These are phyloP conservation scores for Python bivittatus DNA, from an alignment of 2,113 vertebrate species.

Conservation along the genomic window DNA sequence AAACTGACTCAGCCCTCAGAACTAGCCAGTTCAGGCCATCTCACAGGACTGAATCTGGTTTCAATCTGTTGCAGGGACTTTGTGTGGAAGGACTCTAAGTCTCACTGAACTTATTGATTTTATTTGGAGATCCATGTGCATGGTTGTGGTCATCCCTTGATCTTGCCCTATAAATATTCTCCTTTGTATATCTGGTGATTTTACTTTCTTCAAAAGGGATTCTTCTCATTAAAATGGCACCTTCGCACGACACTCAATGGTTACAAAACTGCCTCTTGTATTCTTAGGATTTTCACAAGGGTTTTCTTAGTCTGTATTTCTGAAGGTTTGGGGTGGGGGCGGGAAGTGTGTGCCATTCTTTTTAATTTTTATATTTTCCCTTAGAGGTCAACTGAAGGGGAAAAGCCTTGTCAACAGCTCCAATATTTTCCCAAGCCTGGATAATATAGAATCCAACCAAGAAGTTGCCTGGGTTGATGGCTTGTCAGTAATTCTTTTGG, in stretches of 20 bases:
- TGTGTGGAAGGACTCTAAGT: too few relatives aligned
- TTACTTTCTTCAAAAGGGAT: neutral
- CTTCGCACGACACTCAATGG: neutral
- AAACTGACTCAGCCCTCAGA: neutral
- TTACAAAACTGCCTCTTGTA: neutral
- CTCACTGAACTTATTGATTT: neutral
- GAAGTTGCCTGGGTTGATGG: too few relatives aligned
- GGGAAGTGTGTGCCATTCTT: too few relatives aligned
- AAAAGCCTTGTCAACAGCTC: too few relatives aligned
- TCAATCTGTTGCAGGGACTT: neutral
- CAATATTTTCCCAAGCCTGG: too few relatives aligned
- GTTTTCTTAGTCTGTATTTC: too few relatives aligned
- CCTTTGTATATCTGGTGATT: neutral
- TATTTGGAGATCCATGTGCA: neutral
- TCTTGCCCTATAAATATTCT: neutral
- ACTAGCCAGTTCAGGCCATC: neutral
- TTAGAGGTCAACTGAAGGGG: too few relatives aligned
- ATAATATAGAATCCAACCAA: too few relatives aligned
- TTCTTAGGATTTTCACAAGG: too few relatives aligned
- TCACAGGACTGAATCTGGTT: neutral
- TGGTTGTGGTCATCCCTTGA: neutral
- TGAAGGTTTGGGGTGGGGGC: too few relatives aligned
- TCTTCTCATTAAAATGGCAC: neutral
- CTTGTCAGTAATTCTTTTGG: too few relatives aligned
- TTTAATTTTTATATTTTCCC: too few relatives aligned